Evolutionary conservation across 2,888 invertebrate species (phyloP), one percentile per base, ranked within the genome.

Genomic region (Caenorhabditis imperialis): DNA sequence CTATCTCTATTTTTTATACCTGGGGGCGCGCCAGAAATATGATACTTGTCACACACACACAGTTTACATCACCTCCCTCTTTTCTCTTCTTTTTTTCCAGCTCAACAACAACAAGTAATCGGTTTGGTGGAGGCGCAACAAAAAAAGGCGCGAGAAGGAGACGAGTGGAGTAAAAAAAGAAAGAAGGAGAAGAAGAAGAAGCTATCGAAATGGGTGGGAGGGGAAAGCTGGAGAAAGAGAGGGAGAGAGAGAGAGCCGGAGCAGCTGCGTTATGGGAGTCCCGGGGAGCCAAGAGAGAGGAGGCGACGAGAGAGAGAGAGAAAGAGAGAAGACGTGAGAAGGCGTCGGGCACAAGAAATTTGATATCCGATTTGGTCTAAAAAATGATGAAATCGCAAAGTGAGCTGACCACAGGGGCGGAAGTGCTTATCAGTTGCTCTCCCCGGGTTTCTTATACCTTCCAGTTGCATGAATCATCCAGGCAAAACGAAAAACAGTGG

Each of bases 11-110:
- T n/a, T n/a, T n/a, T n/a, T n/a, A n/a, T n/a, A n/a, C n/a, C n/a
- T n/a, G n/a, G n/a, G n/a, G n/a, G n/a, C n/a, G 7, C 45, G 38
- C 55, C 33, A n/a, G 65, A 65, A 65, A 65, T 65, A 65, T 65
- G 65, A 65, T 65, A 65, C 65, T 65, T 65, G 65, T 65, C 65
- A 65, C 57, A 65, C 50, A n/a, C n/a, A n/a, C n/a, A n/a, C n/a
- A n/a, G 55, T 65, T 65, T 65, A 65, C 65, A 55, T 65, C 65
- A 55, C 30, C 10, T 30, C 10, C 30, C 6, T 30, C 30, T 18
- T 25, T 16, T 33, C 14, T 18, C 8, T 37, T 10, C 44, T 51
- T 30, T 33, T 44, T 42, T 54, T 54, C 48, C 40, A 23, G n/a
- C 62, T 48, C 48, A 61, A 72, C 50, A 62, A 58, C 57, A 58